Conservation (phyloP, 2,888 invertebrate species). For the Sesia bembeciformis region DNA sequence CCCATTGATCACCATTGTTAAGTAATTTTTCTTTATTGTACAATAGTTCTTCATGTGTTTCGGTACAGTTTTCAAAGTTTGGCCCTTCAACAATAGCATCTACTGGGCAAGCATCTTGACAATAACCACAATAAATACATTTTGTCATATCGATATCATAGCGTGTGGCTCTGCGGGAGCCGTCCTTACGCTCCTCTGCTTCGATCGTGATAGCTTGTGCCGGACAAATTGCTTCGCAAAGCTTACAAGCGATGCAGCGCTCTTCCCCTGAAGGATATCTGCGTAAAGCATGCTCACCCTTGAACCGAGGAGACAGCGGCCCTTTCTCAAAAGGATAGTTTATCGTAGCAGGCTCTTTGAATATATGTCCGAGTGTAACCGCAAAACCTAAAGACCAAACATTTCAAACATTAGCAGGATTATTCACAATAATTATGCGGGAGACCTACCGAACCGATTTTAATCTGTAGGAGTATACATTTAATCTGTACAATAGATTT, state of each 20-base stretch:
- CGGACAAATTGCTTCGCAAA: conserved; percentile 99
- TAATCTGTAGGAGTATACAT: no score
- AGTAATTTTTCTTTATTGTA: conserved; percentile 99
- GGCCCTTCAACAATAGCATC: conserved; percentile 99
- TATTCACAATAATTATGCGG: no score
- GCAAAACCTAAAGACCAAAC: conserved; percentile 77
- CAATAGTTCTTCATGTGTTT: conserved; percentile 96
- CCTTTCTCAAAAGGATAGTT: conserved; percentile 99
- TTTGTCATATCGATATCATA: conserved; percentile 99
- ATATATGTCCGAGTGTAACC: conserved; percentile 82
- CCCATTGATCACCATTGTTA: conserved; percentile 98
- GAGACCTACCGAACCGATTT: no score
- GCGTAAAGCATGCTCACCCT: conserved; percentile 98
- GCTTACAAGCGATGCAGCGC: conserved; percentile 98
- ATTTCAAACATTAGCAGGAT: background rate
- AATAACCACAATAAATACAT: conserved; percentile 99
- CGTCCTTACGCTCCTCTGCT: conserved; percentile 95
- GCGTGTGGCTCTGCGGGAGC: conserved; percentile 94
- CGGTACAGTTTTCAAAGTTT: conserved; percentile 98
- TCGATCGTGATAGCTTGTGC: conserved; percentile 99
- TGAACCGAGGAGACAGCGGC: conserved; percentile 95
- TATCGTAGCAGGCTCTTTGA: conserved; percentile 94
- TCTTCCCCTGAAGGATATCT: conserved; percentile 98
- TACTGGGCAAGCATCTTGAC: conserved; percentile 98
- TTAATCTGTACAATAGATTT: no score